Evolutionary conservation across 2,888 invertebrate species (phyloP).

Genomic region (Eueremaeus valkanovi): DNA sequence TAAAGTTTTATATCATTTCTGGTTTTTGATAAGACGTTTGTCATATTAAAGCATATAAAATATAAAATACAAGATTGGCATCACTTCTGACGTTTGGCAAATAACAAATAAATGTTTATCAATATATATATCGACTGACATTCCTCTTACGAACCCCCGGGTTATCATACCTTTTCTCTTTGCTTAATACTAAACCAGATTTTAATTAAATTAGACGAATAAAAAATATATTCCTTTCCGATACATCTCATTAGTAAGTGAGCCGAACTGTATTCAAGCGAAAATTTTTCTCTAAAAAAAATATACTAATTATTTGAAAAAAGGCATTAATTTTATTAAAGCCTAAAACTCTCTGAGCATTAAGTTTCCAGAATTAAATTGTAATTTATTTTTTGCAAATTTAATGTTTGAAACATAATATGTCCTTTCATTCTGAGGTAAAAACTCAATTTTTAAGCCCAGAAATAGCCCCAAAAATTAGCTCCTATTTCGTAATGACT

Average conservation of each 20-base stretch:
- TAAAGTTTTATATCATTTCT: too few relatives aligned
- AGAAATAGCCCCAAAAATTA: too few relatives aligned
- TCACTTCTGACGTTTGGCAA: background rate
- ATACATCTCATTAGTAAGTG: constrained; percentile 7
- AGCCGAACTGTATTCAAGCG: background rate
- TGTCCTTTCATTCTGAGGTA: too few relatives aligned
- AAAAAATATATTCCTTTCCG: background rate
- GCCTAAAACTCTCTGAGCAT: background rate
- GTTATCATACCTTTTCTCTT: background rate
- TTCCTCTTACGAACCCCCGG: too few relatives aligned
- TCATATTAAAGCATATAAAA: background rate
- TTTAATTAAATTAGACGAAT: constrained; percentile 7
- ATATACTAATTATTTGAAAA: background rate
- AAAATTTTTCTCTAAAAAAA: background rate
- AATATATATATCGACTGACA: background rate
- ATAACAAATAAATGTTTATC: background rate
- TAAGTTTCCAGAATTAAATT: background rate
- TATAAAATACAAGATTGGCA: background rate
- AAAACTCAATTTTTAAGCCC: too few relatives aligned
- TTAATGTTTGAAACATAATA: too few relatives aligned
- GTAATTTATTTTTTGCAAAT: background rate
- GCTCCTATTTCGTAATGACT: too few relatives aligned
- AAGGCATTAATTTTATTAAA: constrained; percentile 11
- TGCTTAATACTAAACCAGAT: background rate
- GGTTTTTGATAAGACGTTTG: too few relatives aligned